Evolutionary conservation across 2,113 vertebrate species (phyloP).

Genomic region (Natator depressus): DNA sequence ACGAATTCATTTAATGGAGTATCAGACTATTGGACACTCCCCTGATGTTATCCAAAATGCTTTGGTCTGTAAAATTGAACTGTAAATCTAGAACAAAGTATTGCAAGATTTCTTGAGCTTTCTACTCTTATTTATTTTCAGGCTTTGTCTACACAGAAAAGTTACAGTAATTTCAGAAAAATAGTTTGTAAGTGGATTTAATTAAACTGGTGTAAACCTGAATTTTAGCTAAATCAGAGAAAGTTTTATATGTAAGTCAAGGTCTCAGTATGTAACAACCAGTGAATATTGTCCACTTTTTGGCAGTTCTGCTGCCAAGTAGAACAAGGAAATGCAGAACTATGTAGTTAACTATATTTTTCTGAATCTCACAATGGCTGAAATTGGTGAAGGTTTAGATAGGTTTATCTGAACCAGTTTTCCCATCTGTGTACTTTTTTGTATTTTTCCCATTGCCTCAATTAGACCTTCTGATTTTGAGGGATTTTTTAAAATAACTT

Average conservation of each 20-base stretch:
- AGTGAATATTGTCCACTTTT: not conserved
- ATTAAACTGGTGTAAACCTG: not conserved
- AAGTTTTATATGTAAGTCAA: not conserved
- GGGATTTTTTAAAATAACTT: not conserved
- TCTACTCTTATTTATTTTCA: not conserved
- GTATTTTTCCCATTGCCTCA: not conserved
- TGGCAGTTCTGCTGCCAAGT: not conserved
- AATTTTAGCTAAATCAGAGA: not conserved
- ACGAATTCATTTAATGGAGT: not conserved
- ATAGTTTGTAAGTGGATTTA: not conserved
- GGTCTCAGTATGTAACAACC: not conserved
- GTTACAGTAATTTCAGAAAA: not conserved
- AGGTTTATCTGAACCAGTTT: not conserved
- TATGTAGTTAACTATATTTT: not conserved
- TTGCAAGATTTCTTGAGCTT: not conserved
- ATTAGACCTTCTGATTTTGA: not conserved
- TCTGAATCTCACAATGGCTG: not conserved
- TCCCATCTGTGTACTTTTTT: rapidly evolving
- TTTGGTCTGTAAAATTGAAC: not conserved
- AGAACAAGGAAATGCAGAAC: not conserved
- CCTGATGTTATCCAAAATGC: not conserved
- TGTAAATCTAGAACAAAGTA: not conserved
- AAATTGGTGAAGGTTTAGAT: not conserved
- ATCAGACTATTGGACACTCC: not conserved
- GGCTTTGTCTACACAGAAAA: not conserved